phyloP scores from a whole-genome alignment of 2,888 invertebrate genomes.

The Drosophila anomelani region DNA sequence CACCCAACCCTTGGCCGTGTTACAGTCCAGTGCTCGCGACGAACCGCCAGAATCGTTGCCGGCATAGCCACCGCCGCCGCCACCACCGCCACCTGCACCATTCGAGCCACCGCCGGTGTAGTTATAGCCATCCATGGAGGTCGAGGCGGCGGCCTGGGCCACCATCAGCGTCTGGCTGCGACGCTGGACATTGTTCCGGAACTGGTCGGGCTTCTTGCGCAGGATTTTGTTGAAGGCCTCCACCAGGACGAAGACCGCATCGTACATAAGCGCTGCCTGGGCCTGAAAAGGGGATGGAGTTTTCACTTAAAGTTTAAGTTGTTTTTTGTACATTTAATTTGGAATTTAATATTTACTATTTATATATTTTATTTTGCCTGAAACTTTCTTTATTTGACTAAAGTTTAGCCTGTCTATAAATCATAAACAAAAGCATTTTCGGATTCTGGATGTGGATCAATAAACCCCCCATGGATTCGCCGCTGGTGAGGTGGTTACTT shows the following conservation, averaged over 20 bases:
- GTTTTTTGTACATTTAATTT: background rate
- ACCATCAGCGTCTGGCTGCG: slow-evolving; percentile 87
- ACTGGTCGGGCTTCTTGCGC: slow-evolving; percentile 93
- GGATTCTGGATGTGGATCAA: background rate
- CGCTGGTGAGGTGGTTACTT: slow-evolving; percentile 19
- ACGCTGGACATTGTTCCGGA: slow-evolving; percentile 89
- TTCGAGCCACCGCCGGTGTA: slow-evolving; percentile 24
- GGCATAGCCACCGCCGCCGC: slow-evolving; percentile 35
- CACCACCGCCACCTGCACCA: slow-evolving; percentile 84
- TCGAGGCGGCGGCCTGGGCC: slow-evolving; percentile 77
- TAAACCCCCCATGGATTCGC: slow-evolving; percentile 13
- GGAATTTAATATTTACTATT: background rate
- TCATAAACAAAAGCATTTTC: background rate
- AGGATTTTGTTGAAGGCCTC: slow-evolving; percentile 95
- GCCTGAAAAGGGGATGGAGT: slow-evolving; percentile 86
- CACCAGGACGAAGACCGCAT: slow-evolving; percentile 95
- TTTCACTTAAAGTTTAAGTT: no score
- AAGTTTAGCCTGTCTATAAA: background rate
- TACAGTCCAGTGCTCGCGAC: slow-evolving; percentile 90
- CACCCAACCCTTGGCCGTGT: slow-evolving; percentile 93
- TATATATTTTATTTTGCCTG: background rate
- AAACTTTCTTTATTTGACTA: background rate
- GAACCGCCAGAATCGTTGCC: slow-evolving; percentile 59
- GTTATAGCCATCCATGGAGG: slow-evolving; percentile 74
- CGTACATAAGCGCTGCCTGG: slow-evolving; percentile 97